phyloP scores from a whole-genome alignment of 2,797 vertebrate species.

The Halcyon chelicuti region DNA sequence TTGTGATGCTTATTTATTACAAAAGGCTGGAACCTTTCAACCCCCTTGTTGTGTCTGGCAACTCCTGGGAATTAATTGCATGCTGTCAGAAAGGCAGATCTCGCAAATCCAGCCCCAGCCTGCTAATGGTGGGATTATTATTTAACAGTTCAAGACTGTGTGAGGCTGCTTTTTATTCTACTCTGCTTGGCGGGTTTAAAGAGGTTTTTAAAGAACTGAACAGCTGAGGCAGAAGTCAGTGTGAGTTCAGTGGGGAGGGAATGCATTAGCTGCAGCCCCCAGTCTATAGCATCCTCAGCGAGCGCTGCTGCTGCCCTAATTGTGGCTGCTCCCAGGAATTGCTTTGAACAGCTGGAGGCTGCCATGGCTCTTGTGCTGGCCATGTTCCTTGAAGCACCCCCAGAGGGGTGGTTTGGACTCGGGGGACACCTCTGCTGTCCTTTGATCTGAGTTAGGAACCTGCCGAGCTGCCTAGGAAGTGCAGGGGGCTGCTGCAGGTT shows the following conservation, averaged over 20 bases:
- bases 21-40: slow-evolving; percentile 14
- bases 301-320: background rate
- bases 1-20: slow-evolving; percentile 45
- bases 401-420: background rate
- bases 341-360: background rate
- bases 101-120: slow-evolving; percentile 46
- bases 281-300: background rate
- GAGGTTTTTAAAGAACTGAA: slow-evolving; percentile 1
- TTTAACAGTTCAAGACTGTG: slow-evolving; percentile 38
- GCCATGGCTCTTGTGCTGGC: background rate
- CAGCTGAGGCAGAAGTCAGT: background rate
- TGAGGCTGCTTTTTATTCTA: background rate
- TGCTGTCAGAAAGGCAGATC: slow-evolving; percentile 31
- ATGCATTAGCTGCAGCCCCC: background rate
- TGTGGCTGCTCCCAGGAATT: background rate
- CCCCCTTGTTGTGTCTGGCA: slow-evolving; percentile 59
- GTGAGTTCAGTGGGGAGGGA: background rate
- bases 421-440: background rate
- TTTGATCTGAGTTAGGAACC: background rate
- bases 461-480: background rate
- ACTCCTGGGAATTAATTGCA: slow-evolving; percentile 53
- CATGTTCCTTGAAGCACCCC: background rate
- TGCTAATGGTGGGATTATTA: slow-evolving; percentile 52
- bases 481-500: background rate
- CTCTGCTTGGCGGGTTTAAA: background rate